phyloP scores from a whole-genome alignment of 1,140 invertebrate species.

The Zaprionus ornatus region DNA sequence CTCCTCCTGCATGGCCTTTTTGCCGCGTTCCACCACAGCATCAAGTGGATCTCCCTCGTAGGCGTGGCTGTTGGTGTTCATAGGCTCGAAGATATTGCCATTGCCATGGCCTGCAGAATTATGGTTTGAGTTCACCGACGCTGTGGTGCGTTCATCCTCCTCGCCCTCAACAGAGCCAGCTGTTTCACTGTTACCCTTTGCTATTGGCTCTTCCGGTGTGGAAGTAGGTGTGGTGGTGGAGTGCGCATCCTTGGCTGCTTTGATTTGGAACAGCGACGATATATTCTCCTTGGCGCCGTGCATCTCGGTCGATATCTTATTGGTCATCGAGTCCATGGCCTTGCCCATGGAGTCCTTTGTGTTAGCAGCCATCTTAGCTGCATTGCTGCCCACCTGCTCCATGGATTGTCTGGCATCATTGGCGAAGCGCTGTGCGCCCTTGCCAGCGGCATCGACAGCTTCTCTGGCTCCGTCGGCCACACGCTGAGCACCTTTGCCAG shows the following conservation, averaged over 20 bases:
- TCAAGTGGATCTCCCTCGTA: constrained; percentile 69
- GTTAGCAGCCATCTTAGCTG: constrained; percentile 55
- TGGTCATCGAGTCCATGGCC: constrained; percentile 69
- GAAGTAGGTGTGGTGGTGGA: constrained; percentile 40
- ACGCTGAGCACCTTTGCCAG: constrained; percentile 47
- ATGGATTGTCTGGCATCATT: constrained; percentile 60
- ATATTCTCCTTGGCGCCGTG: constrained; percentile 75
- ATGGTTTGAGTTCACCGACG: constrained; percentile 79
- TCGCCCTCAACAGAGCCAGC: constrained; percentile 25
- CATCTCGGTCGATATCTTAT: constrained; percentile 68
- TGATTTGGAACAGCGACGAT: constrained; percentile 72
- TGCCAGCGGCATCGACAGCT: constrained; percentile 58
- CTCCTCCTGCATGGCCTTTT: constrained; percentile 74
- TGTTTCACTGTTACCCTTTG: constrained; percentile 50
- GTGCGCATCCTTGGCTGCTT: constrained; percentile 55
- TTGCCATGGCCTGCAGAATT: constrained; percentile 68
- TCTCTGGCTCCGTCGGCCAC: constrained; percentile 38
- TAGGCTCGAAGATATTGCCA: constrained; percentile 49
- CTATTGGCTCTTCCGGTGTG: constrained; percentile 56
- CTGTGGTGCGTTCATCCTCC: constrained; percentile 80
- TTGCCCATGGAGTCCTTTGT: constrained; percentile 70
- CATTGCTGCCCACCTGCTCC: constrained; percentile 60
- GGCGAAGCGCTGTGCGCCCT: constrained; percentile 48
- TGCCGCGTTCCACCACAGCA: constrained; percentile 74
- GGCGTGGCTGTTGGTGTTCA: constrained; percentile 30